Conservation (phyloP, 2,797 vertebrate genomes). For the Amphiprion clarkii region DNA sequence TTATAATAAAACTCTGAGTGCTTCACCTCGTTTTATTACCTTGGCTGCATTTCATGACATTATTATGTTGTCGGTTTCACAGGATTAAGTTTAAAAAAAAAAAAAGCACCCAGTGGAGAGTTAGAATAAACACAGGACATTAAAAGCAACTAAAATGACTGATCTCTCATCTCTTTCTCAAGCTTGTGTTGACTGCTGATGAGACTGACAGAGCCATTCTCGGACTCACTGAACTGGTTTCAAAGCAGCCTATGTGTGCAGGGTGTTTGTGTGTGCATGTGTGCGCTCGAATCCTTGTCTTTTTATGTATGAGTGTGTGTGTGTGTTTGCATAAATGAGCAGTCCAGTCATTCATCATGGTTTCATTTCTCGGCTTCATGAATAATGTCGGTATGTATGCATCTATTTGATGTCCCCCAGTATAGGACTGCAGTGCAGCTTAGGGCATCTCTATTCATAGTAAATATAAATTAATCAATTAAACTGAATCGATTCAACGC, state of each 20-base stretch:
- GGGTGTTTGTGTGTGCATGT: conserved; percentile 16
- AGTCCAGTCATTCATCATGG: conserved; percentile 80
- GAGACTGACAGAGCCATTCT: conserved; percentile 60
- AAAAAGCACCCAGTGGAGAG: conserved; percentile 28
- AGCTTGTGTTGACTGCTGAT: conserved; percentile 72
- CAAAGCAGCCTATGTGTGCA: conserved; percentile 61
- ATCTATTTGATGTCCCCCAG: conserved; percentile 66
- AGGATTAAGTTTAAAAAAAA: conserved; percentile 31
- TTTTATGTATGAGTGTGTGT: conserved; percentile 62
- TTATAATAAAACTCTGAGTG: conserved; percentile 40
- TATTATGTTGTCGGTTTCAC: conserved; percentile 49
- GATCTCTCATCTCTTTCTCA: conserved; percentile 46
- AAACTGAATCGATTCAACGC: conserved; percentile 51
- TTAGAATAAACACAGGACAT: conserved; percentile 52
- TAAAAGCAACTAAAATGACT: conserved; percentile 65
- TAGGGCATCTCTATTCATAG: conserved; percentile 47
- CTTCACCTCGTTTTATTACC: conserved; percentile 51
- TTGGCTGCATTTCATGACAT: conserved; percentile 39
- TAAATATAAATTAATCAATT: conserved; percentile 73
- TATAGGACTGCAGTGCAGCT: conserved; percentile 57
- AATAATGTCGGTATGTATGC: conserved; percentile 78
- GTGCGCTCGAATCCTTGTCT: conserved; percentile 23
- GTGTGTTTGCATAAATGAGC: conserved; percentile 71
- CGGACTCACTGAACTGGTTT: conserved; percentile 64
- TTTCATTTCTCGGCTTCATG: conserved; percentile 79